Conservation (phyloP, 2,888 invertebrate genomes). For the Meandrusa payeni region DNA sequence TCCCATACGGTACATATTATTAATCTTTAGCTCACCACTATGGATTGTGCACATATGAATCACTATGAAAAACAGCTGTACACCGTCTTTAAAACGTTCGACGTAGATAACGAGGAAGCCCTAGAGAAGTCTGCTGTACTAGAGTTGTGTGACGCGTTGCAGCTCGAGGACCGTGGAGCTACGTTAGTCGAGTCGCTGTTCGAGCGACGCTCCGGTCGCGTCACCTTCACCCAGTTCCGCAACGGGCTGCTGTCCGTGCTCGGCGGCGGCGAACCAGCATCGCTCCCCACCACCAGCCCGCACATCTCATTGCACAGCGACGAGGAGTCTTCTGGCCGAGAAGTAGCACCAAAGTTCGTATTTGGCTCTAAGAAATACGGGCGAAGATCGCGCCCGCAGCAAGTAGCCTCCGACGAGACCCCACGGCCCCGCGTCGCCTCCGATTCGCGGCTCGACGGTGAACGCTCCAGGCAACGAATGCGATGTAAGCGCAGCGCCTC, state of each 20-base stretch:
- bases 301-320: slow-evolving; percentile 47
- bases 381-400: slow-evolving; percentile 84
- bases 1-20: neutral
- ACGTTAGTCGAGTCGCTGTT: slow-evolving; percentile 83
- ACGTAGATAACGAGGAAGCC: slow-evolving; percentile 84
- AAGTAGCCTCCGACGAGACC: slow-evolving; percentile 36
- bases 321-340: slow-evolving; percentile 83
- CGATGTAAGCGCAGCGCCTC: slow-evolving; percentile 54
- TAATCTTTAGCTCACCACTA: slow-evolving; percentile 32
- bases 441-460: slow-evolving; percentile 54
- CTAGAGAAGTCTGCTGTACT: slow-evolving; percentile 84
- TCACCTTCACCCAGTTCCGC: slow-evolving; percentile 88
- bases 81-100: slow-evolving; percentile 90
- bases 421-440: slow-evolving; percentile 52
- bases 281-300: slow-evolving; percentile 30
- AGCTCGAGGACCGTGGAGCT: slow-evolving; percentile 86
- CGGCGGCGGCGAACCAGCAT: slow-evolving; percentile 69
- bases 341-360: slow-evolving; percentile 86
- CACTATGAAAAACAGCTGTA: slow-evolving; percentile 91
- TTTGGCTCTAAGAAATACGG: slow-evolving; percentile 89
- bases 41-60: slow-evolving; percentile 78
- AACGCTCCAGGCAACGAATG: slow-evolving; percentile 43
- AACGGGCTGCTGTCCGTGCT: slow-evolving; percentile 87
- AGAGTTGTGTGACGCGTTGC: slow-evolving; percentile 87
- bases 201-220: slow-evolving; percentile 65